Percentiles rank a stretch among this genome's conserved stretches.
phyloP scores from a whole-genome alignment of 2,888 invertebrate species.

The Hemaris fuciformis region DNA sequence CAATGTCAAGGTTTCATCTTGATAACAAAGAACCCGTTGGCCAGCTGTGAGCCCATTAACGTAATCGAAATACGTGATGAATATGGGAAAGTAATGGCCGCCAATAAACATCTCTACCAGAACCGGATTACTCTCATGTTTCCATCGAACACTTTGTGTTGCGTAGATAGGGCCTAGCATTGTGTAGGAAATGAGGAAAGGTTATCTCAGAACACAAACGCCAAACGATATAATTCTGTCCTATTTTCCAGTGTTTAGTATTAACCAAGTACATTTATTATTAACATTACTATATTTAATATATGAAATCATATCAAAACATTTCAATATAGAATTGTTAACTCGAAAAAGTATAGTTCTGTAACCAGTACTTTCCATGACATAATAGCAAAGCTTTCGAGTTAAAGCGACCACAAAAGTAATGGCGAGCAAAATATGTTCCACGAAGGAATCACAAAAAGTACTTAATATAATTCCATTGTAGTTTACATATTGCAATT shows the following conservation, averaged over 20 bases:
- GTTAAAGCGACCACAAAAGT: too few relatives aligned
- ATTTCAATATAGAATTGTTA: too few relatives aligned
- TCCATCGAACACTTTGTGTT: not conserved
- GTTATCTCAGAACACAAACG: not conserved
- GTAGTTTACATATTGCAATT: not conserved
- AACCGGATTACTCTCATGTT: not conserved
- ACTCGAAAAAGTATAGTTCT: too few relatives aligned
- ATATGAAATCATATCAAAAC: too few relatives aligned
- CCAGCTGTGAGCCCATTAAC: slow-evolving; percentile 35
- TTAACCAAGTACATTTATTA: too few relatives aligned
- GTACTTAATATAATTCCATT: not conserved
- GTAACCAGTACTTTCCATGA: too few relatives aligned
- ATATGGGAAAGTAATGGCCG: slow-evolving; percentile 22
- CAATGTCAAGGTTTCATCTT: slow-evolving; percentile 52
- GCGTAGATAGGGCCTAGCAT: not conserved
- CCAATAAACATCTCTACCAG: not conserved
- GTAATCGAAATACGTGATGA: slow-evolving; percentile 28
- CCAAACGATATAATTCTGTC: not conserved
- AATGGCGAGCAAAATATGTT: too few relatives aligned
- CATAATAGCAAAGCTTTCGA: too few relatives aligned
- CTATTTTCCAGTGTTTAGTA: not conserved
- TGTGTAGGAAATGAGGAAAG: not conserved
- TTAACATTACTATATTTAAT: too few relatives aligned
- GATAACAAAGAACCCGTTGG: slow-evolving; percentile 41
- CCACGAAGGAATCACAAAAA: not conserved